Conservation (phyloP, 1,140 invertebrate species). For the Halictus rubicundus region DNA sequence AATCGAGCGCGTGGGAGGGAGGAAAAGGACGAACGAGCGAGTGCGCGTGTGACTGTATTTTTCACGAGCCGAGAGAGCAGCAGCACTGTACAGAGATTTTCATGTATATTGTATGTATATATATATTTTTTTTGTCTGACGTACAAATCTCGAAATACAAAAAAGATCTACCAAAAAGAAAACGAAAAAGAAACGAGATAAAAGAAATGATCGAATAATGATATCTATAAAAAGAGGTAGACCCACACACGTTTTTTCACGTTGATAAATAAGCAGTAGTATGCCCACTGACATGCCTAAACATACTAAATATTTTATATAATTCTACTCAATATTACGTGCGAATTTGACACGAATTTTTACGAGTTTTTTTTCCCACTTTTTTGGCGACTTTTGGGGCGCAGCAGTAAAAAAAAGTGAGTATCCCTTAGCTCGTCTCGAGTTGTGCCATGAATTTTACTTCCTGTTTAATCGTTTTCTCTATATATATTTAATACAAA, state of each 20-base stretch:
- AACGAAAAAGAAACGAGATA: no score
- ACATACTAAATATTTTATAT: constrained; percentile 68
- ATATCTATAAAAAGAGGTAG: no score
- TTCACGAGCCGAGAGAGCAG: constrained; percentile 19
- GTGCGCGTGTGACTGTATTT: constrained; percentile 53
- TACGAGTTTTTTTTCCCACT: constrained; percentile 79
- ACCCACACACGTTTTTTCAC: constrained; percentile 18
- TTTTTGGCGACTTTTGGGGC: constrained; percentile 81
- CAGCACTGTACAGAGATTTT: constrained; percentile 46
- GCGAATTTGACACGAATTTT: constrained; percentile 79
- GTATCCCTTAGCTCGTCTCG: constrained; percentile 72
- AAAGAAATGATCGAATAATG: no score
- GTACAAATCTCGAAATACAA: constrained; percentile 19
- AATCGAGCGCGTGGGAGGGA: constrained; percentile 59
- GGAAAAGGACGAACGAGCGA: constrained; percentile 54
- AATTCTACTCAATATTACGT: constrained; percentile 72
- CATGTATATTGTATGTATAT: constrained; percentile 7
- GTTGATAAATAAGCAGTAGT: constrained; percentile 63
- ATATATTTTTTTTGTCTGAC: constrained; percentile 10
- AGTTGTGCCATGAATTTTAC: constrained; percentile 67
- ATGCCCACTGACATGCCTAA: constrained; percentile 66
- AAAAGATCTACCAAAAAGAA: not conserved
- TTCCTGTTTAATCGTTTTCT: constrained; percentile 57
- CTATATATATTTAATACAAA: not conserved
- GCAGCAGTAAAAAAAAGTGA: constrained; percentile 76